These are phyloP conservation scores for silkworm (Bombyx mori) DNA, from an alignment of 1,140 invertebrate species.

Conservation along the genomic window ASM3026992v2 NC_085112.1:8967001-8967500, in stretches of 20 bases:
- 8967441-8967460: constrained; percentile 36
- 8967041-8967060: not conserved
- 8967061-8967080: too few species aligned
- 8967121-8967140: too few species aligned
- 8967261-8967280: constrained; percentile 61
- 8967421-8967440: constrained; percentile 20
- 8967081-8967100: too few species aligned
- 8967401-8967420: constrained; percentile 37
- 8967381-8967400: constrained; percentile 49
- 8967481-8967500: constrained; percentile 34
- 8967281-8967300: constrained; percentile 64
- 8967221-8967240: not conserved
- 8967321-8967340: constrained; percentile 57
- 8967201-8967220: not conserved
- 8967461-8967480: constrained; percentile 40
- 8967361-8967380: constrained; percentile 35
- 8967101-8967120: too few species aligned
- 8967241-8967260: constrained; percentile 33
- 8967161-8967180: too few species aligned
- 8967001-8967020: not conserved
- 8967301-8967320: constrained; percentile 63
- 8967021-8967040: not conserved
- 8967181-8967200: too few species aligned
- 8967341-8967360: constrained; percentile 63
- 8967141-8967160: too few species aligned